These are phyloP conservation scores for Eupithecia insigniata DNA, from an alignment of 2,888 invertebrate genomes.

Conservation along the genomic window DNA sequence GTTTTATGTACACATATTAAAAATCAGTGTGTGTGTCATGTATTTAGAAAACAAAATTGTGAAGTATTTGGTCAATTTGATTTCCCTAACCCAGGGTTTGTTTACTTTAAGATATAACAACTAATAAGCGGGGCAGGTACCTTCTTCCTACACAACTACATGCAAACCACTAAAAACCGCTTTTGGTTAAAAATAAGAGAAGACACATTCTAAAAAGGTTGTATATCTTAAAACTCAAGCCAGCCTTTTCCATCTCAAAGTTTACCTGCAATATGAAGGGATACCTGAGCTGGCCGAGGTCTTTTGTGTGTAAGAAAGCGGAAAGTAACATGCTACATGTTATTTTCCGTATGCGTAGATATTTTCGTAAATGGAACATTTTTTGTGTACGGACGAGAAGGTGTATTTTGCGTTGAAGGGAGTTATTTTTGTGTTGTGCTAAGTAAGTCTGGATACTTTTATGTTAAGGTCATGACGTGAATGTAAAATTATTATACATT, in stretches of 20 bases:
- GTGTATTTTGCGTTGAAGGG: neutral
- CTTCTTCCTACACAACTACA: neutral
- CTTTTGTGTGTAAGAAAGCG: conserved; percentile 47
- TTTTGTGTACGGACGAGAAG: neutral
- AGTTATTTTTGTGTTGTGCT: neutral
- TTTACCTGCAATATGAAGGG: conserved; percentile 38
- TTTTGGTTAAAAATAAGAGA: too few relatives aligned
- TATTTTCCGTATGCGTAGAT: conserved; percentile 17
- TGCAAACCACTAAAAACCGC: too few relatives aligned
- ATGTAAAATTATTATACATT: too few relatives aligned
- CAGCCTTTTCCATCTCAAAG: conserved; percentile 34
- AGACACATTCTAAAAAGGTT: conserved; percentile 1
- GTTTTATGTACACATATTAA: neutral
- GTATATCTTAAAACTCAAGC: conserved; percentile 24
- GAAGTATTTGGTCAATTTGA: neutral
- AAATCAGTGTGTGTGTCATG: neutral
- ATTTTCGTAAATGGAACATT: conserved; percentile 15
- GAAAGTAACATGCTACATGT: conserved; percentile 14
- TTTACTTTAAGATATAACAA: neutral
- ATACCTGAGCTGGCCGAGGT: conserved; percentile 40
- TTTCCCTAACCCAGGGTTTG: neutral
- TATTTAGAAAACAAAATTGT: too few relatives aligned
- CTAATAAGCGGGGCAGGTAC: neutral
- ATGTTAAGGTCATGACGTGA: too few relatives aligned
- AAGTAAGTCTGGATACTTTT: neutral